Percentiles rank a stretch among this genome's conserved stretches.
Conservation (phyloP, 2,113 vertebrate genomes). For the Clarias magur region DNA sequence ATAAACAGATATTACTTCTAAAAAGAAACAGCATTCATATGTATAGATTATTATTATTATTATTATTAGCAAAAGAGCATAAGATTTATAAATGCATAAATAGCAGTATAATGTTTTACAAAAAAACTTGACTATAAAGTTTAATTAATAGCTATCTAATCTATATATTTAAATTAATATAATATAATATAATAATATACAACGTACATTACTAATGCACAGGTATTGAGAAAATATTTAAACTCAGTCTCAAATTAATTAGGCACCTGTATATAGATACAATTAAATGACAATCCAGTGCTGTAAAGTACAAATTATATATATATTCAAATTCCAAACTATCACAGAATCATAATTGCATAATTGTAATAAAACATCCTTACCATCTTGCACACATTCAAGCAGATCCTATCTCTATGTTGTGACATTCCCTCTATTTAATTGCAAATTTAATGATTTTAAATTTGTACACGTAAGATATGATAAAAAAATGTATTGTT, state of each 20-base stretch:
- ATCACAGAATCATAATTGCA: too few relatives aligned
- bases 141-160: too few relatives aligned
- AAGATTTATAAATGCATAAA: too few relatives aligned
- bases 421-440: background rate
- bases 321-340: too few relatives aligned
- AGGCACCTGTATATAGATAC: background rate
- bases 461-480: background rate
- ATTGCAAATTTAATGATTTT: background rate
- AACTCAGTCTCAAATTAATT: background rate
- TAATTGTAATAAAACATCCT: background rate
- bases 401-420: background rate
- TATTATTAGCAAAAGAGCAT: too few relatives aligned
- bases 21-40: background rate
- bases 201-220: too few relatives aligned
- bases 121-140: too few relatives aligned
- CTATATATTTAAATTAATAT: too few relatives aligned
- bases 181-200: too few relatives aligned
- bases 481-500: background rate
- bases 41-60: background rate
- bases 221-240: background rate
- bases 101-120: background rate
- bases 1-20: background rate
- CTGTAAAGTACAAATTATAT: background rate
- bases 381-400: background rate
- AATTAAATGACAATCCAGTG: background rate